Base-by-base conservation (phyloP, 2,888 invertebrate genomes). In the Gymnoscelis rufifasciata region DNA sequence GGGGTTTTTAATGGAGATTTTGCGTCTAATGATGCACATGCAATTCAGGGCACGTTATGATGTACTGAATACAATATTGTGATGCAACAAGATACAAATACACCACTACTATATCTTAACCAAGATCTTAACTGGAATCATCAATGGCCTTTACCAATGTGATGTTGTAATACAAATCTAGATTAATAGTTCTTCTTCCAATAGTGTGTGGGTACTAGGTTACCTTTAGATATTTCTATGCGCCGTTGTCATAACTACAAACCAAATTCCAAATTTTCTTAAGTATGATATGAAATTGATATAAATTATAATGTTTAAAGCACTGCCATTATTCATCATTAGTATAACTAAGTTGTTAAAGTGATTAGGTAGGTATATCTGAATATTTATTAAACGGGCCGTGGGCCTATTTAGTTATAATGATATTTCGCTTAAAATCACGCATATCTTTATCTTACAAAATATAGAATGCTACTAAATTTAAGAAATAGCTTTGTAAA, bases 1-100 rank as follows among this genome's bases (percentile, higher is more conserved):
- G 51, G 54, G 49, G 44, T n/a, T 30, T 23, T 38, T 43, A 26
- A 29, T 47, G 55, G 55, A 51, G 50, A 12, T 47, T 26, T 38
- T 35, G 13, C 38, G 38, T 38, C 35, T 11, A 15, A 19, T 33
- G 44, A 44, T 37, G 37, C 28, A 27, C n/a, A 30, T 39, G 28
- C 15, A 11, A 36, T 35, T 6, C 19, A 31, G 19, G 19, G 5
- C 19, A 19, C 19, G 19, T 33, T 12, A 11, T 14, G 29, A 35
- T 43, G 13, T 39, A 12, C 19, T 33, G 12, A 10, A n/a, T n/a
- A n/a, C n/a, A n/a, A n/a, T n/a, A n/a, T n/a, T n/a, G n/a, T n/a
- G n/a, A n/a, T n/a, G n/a, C n/a, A n/a, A n/a, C n/a, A n/a, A n/a
- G n/a, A n/a, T n/a, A n/a, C n/a, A n/a, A n/a, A n/a, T n/a, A n/a